These are phyloP conservation scores for Heteromurus nitidus DNA, from an alignment of 2,888 invertebrate species.

Conservation along the genomic window DNA sequence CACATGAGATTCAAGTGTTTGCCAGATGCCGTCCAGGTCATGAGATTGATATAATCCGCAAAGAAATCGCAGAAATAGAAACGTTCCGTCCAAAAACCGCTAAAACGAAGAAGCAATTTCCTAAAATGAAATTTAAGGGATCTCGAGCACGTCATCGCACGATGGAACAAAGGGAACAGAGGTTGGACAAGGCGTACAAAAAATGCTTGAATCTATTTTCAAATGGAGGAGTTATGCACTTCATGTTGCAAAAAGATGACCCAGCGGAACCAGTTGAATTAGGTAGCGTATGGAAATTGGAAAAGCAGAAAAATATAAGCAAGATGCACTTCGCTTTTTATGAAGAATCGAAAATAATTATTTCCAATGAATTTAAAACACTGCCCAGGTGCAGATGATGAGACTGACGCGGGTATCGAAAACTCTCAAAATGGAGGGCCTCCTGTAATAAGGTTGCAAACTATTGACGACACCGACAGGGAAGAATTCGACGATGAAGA, in stretches of 20 bases:
- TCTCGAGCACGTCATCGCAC: background rate
- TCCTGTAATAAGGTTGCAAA: no score
- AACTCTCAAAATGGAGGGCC: no score
- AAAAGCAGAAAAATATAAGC: background rate
- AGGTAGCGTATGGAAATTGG: no score
- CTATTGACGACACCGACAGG: no score
- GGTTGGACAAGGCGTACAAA: background rate
- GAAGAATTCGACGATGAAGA: no score
- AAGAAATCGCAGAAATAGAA: conserved; percentile 45
- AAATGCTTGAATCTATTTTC: conserved; percentile 23
- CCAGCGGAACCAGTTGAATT: background rate
- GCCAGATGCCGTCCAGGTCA: conserved; percentile 39
- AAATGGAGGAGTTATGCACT: conserved; percentile 30
- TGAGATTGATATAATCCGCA: conserved; percentile 31
- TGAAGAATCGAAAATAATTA: no score
- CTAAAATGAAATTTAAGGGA: conserved; percentile 15
- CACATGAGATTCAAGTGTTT: conserved; percentile 29
- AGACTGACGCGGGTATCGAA: no score
- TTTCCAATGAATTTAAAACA: no score
- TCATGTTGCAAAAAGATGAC: conserved; percentile 11
- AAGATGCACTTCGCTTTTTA: no score
- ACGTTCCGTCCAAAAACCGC: conserved; percentile 39
- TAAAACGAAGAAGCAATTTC: conserved; percentile 10
- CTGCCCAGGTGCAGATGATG: no score
- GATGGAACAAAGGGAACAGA: background rate